Percentiles rank a stretch among this genome's conserved stretches.
These are phyloP conservation scores for Proisotoma minuta DNA, from an alignment of 2,888 invertebrate genomes.

Conservation along the genomic window DNA sequence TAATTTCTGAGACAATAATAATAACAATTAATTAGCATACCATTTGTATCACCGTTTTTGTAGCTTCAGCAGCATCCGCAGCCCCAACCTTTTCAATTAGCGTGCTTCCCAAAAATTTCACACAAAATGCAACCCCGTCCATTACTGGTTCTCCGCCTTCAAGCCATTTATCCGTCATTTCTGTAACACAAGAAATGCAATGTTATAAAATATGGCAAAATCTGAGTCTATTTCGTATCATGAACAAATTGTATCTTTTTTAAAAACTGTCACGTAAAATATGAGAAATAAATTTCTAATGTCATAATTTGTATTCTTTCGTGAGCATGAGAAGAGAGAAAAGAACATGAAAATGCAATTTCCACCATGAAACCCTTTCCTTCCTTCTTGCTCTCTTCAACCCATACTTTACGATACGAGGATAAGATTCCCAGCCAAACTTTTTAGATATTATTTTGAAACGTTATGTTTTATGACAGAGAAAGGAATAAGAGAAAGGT, in stretches of 20 bases:
- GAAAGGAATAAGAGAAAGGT: too few species aligned
- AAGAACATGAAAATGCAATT: conserved; percentile 6
- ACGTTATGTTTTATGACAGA: too few species aligned
- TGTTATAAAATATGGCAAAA: not conserved
- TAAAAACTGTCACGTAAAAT: not conserved
- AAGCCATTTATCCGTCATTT: conserved; percentile 42
- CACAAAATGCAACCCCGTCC: conserved; percentile 57
- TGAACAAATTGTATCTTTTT: not conserved
- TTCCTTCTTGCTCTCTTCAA: too few species aligned
- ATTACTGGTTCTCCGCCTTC: conserved; percentile 45
- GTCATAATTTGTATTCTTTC: not conserved
- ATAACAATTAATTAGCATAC: conserved; percentile 49
- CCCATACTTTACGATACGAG: too few species aligned
- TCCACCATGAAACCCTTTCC: not conserved
- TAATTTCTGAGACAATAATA: not conserved
- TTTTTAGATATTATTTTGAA: too few species aligned
- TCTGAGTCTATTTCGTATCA: not conserved
- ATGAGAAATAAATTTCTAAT: conserved; percentile 4
- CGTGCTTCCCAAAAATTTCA: conserved; percentile 73
- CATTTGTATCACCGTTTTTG: conserved; percentile 70
- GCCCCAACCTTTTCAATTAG: conserved; percentile 70
- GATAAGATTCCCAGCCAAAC: too few species aligned
- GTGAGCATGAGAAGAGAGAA: not conserved
- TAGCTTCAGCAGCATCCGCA: conserved; percentile 72
- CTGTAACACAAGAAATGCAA: conserved; percentile 21